A percentile compares a stretch with the other conserved stretches of the same genome.
Evolutionary conservation across 1,140 invertebrate genomes (phyloP).

Genomic region (Brachystomella parvula): DNA sequence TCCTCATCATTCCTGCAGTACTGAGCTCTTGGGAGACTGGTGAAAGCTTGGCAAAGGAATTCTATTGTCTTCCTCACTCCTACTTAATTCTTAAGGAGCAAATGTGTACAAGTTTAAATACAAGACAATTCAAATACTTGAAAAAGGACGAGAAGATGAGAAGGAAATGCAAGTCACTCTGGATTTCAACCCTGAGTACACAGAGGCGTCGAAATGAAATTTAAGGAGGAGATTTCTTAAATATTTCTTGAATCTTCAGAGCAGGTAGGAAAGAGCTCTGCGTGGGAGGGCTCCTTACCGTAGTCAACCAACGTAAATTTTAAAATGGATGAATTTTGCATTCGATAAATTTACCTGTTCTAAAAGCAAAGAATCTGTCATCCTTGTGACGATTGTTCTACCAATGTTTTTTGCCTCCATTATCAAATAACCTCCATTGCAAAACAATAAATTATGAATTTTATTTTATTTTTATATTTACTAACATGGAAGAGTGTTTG

Average conservation of each 20-base stretch:
- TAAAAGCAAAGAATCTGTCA: too few relatives aligned
- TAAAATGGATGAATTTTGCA: too few relatives aligned
- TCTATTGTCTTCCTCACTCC: background rate
- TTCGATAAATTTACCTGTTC: too few relatives aligned
- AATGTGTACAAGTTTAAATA: conserved; percentile 13
- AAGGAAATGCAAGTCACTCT: background rate
- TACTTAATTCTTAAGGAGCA: background rate
- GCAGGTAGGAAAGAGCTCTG: background rate
- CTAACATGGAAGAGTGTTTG: too few relatives aligned
- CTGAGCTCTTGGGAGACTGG: background rate
- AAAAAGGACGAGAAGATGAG: background rate
- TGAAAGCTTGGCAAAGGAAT: background rate
- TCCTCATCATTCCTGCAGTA: too few relatives aligned
- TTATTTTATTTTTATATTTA: too few relatives aligned
- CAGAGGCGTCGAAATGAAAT: background rate
- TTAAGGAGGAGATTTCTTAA: background rate
- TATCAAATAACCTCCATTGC: too few relatives aligned
- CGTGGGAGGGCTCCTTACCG: too few relatives aligned
- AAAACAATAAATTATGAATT: too few relatives aligned
- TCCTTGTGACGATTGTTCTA: too few relatives aligned
- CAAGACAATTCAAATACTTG: conserved; percentile 8
- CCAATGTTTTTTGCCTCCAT: too few relatives aligned
- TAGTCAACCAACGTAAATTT: too few relatives aligned
- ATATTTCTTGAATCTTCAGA: background rate
- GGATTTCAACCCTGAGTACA: background rate